Evolutionary conservation across 2,797 vertebrate species (phyloP), one percentile per base, ranked within the genome.

Genomic region (Silurus aristotelis): DNA sequence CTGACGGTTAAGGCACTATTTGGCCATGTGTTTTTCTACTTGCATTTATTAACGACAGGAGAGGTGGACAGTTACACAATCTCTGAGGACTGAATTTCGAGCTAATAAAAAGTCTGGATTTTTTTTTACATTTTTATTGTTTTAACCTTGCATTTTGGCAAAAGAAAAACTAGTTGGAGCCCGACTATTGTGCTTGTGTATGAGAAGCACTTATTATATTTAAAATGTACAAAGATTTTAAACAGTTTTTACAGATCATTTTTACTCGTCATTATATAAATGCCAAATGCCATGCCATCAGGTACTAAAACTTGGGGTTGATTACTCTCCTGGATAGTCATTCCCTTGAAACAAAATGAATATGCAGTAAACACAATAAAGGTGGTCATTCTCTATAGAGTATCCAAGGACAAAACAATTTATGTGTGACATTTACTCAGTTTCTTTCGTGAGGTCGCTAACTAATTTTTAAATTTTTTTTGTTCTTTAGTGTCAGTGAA

Each of bases 1-100:
- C 79, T 77, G 83, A 89, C 75, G 43, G 27, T 92, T 90, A 83
- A 91, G 93, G 91, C 91, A 90, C 92, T 93, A 92, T 89, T 89
- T 70, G 89, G 71, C 92, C 93, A 94, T 92, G 92, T 94, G 94
- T 93, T 93, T 88, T 87, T 91, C 88, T 93, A 89, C 92, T 93
- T 72, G 67, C 46, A 85, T 90, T 91, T 93, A 92, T 92, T 91
- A 84, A 87, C 84, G 64, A 91, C 87, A 3, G 90, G 90, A 86
- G 83, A 86, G 87, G 85, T 89, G 7, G 90, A 90, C 89, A 91
- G 87, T 88, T 88, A 87, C 68, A 78, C 89, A 90, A 90, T 90
- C 91, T 92, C 91, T 80, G 86, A 92, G 91, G 91, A 86, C 89
- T 91, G 88, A 91, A 90, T 86, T 91, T 89, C 17, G 22, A 86